Evolutionary conservation across 2,113 vertebrate genomes (phyloP).

Genomic region (Henicopernis longicauda): DNA sequence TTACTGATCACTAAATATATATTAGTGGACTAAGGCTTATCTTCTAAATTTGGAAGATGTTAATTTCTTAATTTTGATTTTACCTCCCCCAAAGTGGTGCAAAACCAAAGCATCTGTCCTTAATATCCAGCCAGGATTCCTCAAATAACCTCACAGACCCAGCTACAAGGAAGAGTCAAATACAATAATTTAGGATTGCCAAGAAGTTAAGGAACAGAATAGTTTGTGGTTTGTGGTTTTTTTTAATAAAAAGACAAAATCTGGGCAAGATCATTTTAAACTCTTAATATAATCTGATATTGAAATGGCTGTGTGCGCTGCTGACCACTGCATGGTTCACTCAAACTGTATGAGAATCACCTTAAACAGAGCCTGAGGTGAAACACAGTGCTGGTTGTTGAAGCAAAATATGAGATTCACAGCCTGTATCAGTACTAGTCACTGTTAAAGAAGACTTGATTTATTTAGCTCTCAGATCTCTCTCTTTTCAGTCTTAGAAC

Average conservation of each 20-base stretch:
- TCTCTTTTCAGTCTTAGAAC: constrained; percentile 3
- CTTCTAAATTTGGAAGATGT: not conserved
- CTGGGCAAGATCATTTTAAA: not conserved
- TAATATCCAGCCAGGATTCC: not conserved
- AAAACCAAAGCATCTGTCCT: not conserved
- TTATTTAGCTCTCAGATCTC: constrained; percentile 19
- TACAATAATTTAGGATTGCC: not conserved
- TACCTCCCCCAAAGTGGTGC: rapidly evolving
- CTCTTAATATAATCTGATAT: not conserved
- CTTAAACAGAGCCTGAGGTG: not conserved
- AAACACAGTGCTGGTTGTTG: not conserved
- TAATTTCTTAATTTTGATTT: not conserved
- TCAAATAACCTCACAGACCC: not conserved
- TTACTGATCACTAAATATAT: not conserved
- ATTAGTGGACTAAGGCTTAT: not conserved
- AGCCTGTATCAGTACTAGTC: not conserved
- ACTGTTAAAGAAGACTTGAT: not conserved
- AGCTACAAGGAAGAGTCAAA: not conserved
- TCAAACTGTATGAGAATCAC: not conserved
- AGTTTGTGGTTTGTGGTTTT: not conserved
- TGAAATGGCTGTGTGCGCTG: not conserved
- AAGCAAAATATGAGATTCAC: not conserved
- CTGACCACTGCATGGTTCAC: not conserved
- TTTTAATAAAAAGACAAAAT: not conserved
- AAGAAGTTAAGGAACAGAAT: not conserved